These are phyloP conservation scores for Amphipyra tragopoginis DNA, from an alignment of 2,888 invertebrate species.

Conservation along the genomic window DNA sequence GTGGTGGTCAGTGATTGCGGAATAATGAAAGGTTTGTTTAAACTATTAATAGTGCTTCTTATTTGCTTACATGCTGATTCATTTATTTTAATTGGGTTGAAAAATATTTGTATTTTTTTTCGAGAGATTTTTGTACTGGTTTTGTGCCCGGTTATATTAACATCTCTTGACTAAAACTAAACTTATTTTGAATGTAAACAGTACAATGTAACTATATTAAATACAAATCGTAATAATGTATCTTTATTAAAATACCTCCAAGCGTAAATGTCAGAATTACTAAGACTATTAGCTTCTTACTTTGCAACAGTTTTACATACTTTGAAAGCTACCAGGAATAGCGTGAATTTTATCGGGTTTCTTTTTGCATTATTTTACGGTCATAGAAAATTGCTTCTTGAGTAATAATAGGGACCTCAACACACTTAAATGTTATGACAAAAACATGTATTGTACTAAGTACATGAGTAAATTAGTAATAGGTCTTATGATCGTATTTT, in stretches of 20 bases:
- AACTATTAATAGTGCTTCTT: not conserved
- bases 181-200: no score
- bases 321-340: constrained; percentile 30
- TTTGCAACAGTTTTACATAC: constrained; percentile 43
- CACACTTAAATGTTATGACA: no score
- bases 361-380: not conserved
- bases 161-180: no score
- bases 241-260: constrained; percentile 12
- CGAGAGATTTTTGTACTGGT: no score
- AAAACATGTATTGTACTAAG: no score
- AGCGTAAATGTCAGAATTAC: constrained; percentile 14
- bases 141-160: not conserved
- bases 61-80: not conserved
- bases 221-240: not conserved
- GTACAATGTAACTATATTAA: not conserved
- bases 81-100: not conserved
- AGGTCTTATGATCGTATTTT: no score
- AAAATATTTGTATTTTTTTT: not conserved
- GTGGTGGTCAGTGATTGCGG: constrained; percentile 61
- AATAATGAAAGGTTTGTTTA: constrained; percentile 77
- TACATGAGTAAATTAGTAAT: no score
- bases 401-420: not conserved
- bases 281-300: constrained; percentile 40
- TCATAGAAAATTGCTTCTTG: not conserved
- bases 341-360: not conserved